Conservation (phyloP, 2,113 vertebrate species). For the Tachycineta bicolor region DNA sequence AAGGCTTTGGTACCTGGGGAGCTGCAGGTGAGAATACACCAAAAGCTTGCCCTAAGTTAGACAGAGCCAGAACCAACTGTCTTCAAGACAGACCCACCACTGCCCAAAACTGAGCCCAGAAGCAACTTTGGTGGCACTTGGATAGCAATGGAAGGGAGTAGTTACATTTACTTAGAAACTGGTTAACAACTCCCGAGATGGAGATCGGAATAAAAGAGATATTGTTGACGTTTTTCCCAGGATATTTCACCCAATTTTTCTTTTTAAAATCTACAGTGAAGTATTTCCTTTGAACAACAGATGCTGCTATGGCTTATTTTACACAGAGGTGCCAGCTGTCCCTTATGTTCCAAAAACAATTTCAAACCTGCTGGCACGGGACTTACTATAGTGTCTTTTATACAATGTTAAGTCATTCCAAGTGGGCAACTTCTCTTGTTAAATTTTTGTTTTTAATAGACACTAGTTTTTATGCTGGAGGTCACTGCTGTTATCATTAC, state of each 20-base stretch:
- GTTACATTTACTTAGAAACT: background rate
- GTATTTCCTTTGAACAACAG: background rate
- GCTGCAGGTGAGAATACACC: background rate
- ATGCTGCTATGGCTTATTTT: slow-evolving; percentile 17
- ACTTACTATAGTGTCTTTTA: background rate
- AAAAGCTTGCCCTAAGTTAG: background rate
- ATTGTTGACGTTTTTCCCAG: background rate
- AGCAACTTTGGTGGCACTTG: background rate
- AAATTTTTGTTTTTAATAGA: slow-evolving; percentile 11
- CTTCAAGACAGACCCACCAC: background rate
- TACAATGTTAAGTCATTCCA: background rate
- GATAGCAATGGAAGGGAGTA: background rate
- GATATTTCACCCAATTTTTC: background rate
- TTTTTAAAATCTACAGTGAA: background rate
- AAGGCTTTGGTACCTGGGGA: background rate
- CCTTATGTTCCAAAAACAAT: slow-evolving; percentile 20
- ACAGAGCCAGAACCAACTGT: background rate
- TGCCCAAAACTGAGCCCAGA: background rate
- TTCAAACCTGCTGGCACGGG: background rate
- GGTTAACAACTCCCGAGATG: background rate
- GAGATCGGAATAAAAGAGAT: background rate
- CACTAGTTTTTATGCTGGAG: background rate
- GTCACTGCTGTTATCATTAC: background rate
- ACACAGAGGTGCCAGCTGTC: slow-evolving; percentile 14
- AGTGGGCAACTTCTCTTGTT: background rate